Conservation (phyloP, 2,888 invertebrate genomes). For the Merodon equestris region DNA sequence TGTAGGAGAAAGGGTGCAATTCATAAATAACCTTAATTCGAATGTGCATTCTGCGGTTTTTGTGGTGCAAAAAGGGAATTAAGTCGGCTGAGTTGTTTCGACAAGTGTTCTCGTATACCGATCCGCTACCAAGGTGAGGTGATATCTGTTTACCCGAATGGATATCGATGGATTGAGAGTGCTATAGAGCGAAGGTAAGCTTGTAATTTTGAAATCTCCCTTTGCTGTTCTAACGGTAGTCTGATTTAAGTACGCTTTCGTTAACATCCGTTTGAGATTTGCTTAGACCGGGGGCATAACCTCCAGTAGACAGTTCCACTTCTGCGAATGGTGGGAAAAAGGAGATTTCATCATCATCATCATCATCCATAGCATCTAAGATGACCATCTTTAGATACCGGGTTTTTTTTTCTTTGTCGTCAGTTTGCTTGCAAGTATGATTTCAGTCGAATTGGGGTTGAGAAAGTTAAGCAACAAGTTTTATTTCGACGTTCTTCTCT, state of each 20-base stretch:
- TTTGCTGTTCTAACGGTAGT: slow-evolving; percentile 24
- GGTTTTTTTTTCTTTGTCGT: slow-evolving; percentile 18
- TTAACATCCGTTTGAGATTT: slow-evolving; percentile 46
- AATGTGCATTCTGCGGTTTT: slow-evolving; percentile 59
- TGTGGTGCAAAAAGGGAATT: slow-evolving; percentile 53
- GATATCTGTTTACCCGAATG: slow-evolving; percentile 55
- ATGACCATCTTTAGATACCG: slow-evolving; percentile 60
- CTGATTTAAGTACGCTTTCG: slow-evolving; percentile 48
- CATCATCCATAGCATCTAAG: slow-evolving; percentile 33
- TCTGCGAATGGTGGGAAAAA: slow-evolving; percentile 41
- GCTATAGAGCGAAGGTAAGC: slow-evolving; percentile 59
- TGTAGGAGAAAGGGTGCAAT: slow-evolving; percentile 13
- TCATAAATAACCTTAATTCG: slow-evolving; percentile 49
- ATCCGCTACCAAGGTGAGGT: neutral
- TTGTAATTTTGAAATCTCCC: slow-evolving; percentile 59
- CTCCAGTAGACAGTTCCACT: slow-evolving; percentile 7
- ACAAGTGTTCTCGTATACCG: slow-evolving; percentile 47
- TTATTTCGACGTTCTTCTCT: neutral
- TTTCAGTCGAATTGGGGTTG: slow-evolving; percentile 64
- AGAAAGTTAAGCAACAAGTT: slow-evolving; percentile 67
- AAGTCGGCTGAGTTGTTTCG: slow-evolving; percentile 54
- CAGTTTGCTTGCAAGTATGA: slow-evolving; percentile 41
- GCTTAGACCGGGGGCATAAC: slow-evolving; percentile 31
- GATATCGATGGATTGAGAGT: slow-evolving; percentile 44
- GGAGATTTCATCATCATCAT: slow-evolving; percentile 40